A percentile compares a stretch with the other conserved stretches of the same genome.
phyloP scores from a whole-genome alignment of 2,113 vertebrate genomes.

The Colaptes auratus region DNA sequence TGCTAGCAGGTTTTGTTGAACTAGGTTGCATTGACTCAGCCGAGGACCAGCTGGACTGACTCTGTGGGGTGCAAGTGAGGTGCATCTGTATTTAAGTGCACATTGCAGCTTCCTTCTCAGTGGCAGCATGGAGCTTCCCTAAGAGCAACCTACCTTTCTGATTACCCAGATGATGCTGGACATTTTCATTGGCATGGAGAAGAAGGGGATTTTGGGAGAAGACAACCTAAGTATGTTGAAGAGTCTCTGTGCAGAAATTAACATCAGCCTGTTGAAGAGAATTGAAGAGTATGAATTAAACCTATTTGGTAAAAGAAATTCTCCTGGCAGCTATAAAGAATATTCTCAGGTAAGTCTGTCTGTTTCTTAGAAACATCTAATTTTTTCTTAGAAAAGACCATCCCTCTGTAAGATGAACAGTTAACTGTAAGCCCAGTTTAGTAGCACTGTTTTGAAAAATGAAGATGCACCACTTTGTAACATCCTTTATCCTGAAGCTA shows the following conservation, averaged over 20 bases:
- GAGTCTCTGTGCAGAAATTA: constrained; percentile 41
- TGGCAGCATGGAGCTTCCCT: background rate
- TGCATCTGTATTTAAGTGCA: background rate
- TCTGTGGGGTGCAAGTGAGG: background rate
- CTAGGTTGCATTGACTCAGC: background rate
- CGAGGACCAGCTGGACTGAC: background rate
- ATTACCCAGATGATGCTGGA: constrained; percentile 71
- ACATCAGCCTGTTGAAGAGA: constrained; percentile 60
- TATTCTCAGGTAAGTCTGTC: constrained; percentile 36
- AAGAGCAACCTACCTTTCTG: constrained; percentile 30
- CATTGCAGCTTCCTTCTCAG: background rate
- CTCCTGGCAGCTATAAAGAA: background rate
- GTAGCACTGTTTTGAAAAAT: background rate
- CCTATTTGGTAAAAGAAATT: constrained; percentile 21
- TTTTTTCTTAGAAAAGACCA: background rate
- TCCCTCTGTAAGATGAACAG: background rate
- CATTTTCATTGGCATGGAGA: constrained; percentile 80
- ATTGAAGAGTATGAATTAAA: constrained; percentile 63
- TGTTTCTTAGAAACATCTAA: background rate
- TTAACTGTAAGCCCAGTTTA: background rate
- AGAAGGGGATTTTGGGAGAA: constrained; percentile 64
- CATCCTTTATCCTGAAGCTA: background rate
- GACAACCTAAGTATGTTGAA: constrained; percentile 61
- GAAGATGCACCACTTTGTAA: background rate
- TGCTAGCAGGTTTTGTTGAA: background rate